Conservation (phyloP, 2,797 vertebrate species). For the Zenarchopterus dispar region DNA sequence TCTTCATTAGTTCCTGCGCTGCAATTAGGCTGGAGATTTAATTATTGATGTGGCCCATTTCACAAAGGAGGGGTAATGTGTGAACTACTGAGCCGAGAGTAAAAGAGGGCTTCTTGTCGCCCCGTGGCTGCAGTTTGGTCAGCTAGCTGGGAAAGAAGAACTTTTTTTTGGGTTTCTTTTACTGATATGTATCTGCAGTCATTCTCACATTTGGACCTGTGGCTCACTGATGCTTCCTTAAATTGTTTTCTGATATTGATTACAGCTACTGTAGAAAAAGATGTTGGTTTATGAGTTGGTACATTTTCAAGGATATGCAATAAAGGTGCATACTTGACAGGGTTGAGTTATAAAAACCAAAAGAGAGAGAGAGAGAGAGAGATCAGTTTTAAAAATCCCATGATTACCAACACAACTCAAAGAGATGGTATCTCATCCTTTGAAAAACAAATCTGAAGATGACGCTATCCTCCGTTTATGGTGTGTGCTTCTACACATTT, state of each 20-base stretch:
- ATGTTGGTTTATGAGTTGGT: not conserved
- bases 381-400: too few species aligned
- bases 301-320: not conserved
- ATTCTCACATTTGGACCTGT: not conserved
- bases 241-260: not conserved
- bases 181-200: not conserved
- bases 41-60: slow-evolving; percentile 80
- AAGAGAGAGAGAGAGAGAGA: too few species aligned
- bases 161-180: not conserved
- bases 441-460: not conserved
- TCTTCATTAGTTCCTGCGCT: slow-evolving; percentile 71
- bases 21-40: slow-evolving; percentile 74
- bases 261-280: not conserved
- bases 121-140: slow-evolving; percentile 16
- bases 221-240: not conserved
- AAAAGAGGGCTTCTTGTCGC: slow-evolving; percentile 25
- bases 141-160: not conserved
- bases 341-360: too few species aligned
- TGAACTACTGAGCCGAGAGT: slow-evolving; percentile 47
- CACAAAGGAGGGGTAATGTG: slow-evolving; percentile 58
- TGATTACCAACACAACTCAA: too few species aligned
- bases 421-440: too few species aligned
- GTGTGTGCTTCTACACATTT: not conserved
- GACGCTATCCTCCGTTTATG: too few species aligned
- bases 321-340: too few species aligned